Evolutionary conservation across 2,113 vertebrate species (phyloP), one percentile per base, ranked within the genome.

Genomic region (Vicugna pacos): DNA sequence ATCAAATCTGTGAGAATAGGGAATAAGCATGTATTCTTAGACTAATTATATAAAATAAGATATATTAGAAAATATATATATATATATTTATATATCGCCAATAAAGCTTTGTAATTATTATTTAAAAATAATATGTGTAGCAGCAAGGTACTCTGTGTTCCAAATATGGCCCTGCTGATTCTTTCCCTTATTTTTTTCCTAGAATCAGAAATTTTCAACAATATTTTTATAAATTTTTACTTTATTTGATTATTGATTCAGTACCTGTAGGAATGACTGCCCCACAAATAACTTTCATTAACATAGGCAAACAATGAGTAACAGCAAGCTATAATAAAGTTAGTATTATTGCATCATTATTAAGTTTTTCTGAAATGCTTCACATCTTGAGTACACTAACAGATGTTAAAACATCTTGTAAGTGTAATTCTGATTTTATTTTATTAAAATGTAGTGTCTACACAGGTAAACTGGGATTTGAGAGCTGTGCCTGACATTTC

Each of bases 401-500:
- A 97, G 96, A 97, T 96, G 32, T 91, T 97, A 95, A 94, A 97
- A n/a, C 30, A 79, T 85, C 70, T 95, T 97, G 10, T 88, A 91
- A 95, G 30, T n/a, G 24, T 50, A 95, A n/a, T 65, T 60, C 94
- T 94, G 48, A 62, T 88, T 97, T 98, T 83, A 84, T 93, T 92
- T 81, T 84, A 22, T 26, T 10, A 4, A 73, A 79, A 92, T 92
- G 80, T 97, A 95, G 35, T 87, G 4, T 96, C 65, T 96, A 88
- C 97, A 93, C n/a, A 95, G 79, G 95, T 86, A 96, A 69, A 83
- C 0, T 0, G 28, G 95, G 48, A 65, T 97, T 98, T 97, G 35
- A 89, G 54, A n/a, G 52, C 67, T 95, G 0, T 46, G 95, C 88
- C 52, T 98, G 97, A 98, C 97, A 98, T 98, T 98, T 98, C 93